Conservation (phyloP, 2,888 invertebrate genomes). For the Luperina testacea region DNA sequence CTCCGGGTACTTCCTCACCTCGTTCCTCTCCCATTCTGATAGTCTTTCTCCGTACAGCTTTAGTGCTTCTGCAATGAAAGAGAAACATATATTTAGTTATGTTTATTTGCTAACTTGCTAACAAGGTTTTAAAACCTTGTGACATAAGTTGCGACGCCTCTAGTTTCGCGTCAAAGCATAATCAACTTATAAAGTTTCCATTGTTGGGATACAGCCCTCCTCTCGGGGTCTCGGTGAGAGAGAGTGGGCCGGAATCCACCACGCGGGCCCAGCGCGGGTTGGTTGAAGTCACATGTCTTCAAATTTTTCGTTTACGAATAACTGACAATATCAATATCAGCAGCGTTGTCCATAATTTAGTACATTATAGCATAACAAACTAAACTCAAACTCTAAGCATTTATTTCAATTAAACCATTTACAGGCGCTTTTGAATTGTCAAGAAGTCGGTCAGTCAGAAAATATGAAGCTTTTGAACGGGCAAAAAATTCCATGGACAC, state of each 20-base stretch:
- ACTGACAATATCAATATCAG: background rate
- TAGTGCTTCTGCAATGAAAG: slow-evolving; percentile 92
- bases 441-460: too few relatives aligned
- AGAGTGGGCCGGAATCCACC: background rate
- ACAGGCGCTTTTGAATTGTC: too few relatives aligned
- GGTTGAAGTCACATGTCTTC: background rate
- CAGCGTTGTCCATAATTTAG: background rate
- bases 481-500: too few relatives aligned
- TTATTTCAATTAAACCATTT: too few relatives aligned
- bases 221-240: background rate
- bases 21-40: slow-evolving; percentile 97
- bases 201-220: background rate
- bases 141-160: background rate
- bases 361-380: background rate
- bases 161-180: background rate
- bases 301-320: background rate
- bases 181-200: rapidly evolving
- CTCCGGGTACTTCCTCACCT: slow-evolving; percentile 97
- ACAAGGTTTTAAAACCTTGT: background rate
- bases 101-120: background rate
- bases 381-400: too few relatives aligned
- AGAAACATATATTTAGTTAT: background rate
- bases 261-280: background rate
- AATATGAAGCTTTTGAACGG: too few relatives aligned
- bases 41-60: slow-evolving; percentile 95